phyloP scores from a whole-genome alignment of 2,113 vertebrate genomes.

The Marcusenius ussheri region DNA sequence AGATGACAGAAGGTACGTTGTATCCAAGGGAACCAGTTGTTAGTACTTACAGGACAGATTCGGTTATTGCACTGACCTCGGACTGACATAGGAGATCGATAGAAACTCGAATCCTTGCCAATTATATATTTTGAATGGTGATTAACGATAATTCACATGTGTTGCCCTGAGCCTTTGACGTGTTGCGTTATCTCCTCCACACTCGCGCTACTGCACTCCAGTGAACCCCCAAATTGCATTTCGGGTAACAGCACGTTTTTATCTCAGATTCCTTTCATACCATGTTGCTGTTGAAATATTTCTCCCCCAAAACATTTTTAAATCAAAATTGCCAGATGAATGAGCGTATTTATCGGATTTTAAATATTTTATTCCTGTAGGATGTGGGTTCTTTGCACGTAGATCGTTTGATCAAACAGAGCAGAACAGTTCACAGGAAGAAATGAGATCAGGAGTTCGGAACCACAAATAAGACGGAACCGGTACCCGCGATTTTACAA shows the following conservation, averaged over 20 bases:
- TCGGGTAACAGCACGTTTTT: neutral
- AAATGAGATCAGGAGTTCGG: neutral
- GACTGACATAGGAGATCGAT: neutral
- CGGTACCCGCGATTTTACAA: neutral
- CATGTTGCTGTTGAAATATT: neutral
- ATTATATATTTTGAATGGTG: neutral
- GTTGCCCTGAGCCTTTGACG: neutral
- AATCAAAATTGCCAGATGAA: neutral
- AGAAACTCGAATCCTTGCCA: neutral
- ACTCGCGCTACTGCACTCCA: neutral
- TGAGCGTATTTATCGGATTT: neutral
- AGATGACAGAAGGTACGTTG: neutral
- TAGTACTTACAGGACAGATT: neutral
- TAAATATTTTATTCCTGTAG: slow-evolving; percentile 4
- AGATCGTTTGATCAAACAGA: neutral
- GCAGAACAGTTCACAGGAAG: neutral
- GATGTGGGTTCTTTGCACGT: neutral
- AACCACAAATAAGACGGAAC: neutral
- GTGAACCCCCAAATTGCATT: neutral
- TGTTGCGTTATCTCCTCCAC: neutral
- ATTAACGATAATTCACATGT: neutral
- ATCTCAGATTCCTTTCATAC: slow-evolving; percentile 1
- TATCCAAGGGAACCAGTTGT: neutral
- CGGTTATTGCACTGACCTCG: neutral
- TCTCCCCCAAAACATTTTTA: neutral